These are phyloP conservation scores for Micronycteris hirsuta DNA, from an alignment of 2,113 vertebrate genomes.

Conservation along the genomic window DNA sequence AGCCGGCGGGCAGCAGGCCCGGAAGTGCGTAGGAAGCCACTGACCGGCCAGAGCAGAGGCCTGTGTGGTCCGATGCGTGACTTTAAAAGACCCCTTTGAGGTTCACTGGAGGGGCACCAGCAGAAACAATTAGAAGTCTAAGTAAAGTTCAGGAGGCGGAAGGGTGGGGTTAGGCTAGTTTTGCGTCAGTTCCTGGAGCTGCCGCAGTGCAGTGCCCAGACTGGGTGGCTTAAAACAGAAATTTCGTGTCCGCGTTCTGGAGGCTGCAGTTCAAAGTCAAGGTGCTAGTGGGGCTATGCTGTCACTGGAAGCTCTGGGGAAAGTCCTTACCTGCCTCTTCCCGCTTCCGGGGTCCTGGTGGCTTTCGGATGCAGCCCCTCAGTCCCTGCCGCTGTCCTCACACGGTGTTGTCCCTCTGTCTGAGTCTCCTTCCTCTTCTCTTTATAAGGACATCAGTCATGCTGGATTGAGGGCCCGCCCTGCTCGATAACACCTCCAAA, in stretches of 20 bases:
- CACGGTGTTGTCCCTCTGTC: fast-evolving
- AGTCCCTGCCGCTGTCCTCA: background rate
- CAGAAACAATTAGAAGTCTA: background rate
- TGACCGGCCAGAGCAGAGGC: background rate
- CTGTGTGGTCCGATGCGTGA: background rate
- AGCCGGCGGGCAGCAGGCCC: no score
- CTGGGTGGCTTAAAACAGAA: background rate
- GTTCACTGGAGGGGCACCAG: background rate
- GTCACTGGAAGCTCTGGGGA: background rate
- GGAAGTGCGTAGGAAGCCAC: background rate
- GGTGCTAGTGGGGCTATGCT: fast-evolving
- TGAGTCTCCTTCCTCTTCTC: background rate
- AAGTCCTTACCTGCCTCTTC: background rate
- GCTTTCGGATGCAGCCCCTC: background rate
- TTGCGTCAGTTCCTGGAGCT: background rate
- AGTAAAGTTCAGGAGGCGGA: background rate
- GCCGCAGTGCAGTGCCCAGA: background rate
- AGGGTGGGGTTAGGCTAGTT: background rate
- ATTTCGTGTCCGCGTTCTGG: fast-evolving
- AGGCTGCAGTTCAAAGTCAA: background rate
- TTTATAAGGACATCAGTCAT: background rate
- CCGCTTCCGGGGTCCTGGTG: fast-evolving
- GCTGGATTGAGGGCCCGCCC: background rate
- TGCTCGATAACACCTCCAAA: background rate
- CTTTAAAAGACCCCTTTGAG: background rate